Base-by-base conservation (phyloP, 2,888 invertebrate genomes). In the Atherix ibis region DNA sequence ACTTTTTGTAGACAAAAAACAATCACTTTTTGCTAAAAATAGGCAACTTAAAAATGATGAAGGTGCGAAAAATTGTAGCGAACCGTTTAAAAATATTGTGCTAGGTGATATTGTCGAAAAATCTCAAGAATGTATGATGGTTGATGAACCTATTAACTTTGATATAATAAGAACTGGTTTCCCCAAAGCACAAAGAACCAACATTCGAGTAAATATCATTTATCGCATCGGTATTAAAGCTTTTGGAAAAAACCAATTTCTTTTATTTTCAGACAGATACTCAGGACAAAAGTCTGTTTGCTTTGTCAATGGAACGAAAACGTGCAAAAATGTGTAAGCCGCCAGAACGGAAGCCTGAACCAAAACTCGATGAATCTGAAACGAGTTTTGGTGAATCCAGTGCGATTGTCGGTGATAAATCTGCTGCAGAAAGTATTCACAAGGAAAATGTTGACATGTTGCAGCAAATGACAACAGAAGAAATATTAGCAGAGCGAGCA, bases 401-500 rank as follows among this genome's bases (percentile, higher is more conserved):
- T 35, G 32, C 42, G n/a, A 42, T 57, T 30, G 63, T 48, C 9
- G 41, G 70, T 24, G 61, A 67, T 18, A 60, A 63, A 2, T 44
- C 59, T 30, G 67, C 70, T 34, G 67, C 68, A 2, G 49, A 51
- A 27, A 62, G 67, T 46, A 79, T 89, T 38, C 85, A 91, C 48
- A 56, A 63, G 42, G 78, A 83, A 57, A 92, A 89, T 58, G 29
- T 78, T 1, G 60, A 68, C 44, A 59, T 70, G 36, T 51, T 92
- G 9, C 63, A 64, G 26, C 57, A 67, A 49, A 78, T 91, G 81
- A 68, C 71, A 2, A 64, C 71, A 43, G 65, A 72, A 34, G 82
- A 89, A 47, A 87, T 91, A 45, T 46, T 80, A 12, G 67, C 68
- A 34, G 87, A 88, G 53, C 71, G 73, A 42, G 61, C 72, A 41